Evolutionary conservation across 2,797 vertebrate species (phyloP), one percentile per base, ranked within the genome.

Genomic region (Erithacus rubecula): DNA sequence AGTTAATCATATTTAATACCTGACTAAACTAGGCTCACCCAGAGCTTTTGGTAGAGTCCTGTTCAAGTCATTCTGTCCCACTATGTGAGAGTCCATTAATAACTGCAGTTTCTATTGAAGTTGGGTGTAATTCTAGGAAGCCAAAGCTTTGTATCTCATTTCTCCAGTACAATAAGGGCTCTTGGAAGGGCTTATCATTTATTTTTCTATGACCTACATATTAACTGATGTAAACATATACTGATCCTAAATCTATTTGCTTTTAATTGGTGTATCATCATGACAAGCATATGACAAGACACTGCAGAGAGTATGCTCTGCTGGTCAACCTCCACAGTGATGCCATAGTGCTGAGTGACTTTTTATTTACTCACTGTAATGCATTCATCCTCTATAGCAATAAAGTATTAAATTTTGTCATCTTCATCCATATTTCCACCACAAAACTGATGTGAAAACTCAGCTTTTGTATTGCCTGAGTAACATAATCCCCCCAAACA

Each of bases 1-100:
- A 95, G 81, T 85, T 94, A 87, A 90, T 94, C 43, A 79, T 44
- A 72, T 93, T 93, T 84, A 65, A 90, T 83, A 87, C 49, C 53
- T 84, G 78, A 74, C 83, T 95, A 47, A 94, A 90, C 71, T 53
- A 29, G 60, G 58, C 75, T 93, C 68, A 85, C 68, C 34, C 64
- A 71, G 75, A 94, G 82, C 39, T 95, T 90, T 89, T 32, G 65
- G 53, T 51, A 44, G 71, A 89, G 34, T 75, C 46, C 81, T 80
- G 58, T 62, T 84, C 75, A 70, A 83, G 49, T 62, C 32, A 46
- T 85, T 92, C 67, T 87, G 22, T 74, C 60, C 24, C 58, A 19
- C 85, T 90, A 60, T 1, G 3, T 41, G 68, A 95, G 6, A 92
- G 20, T 26, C 18, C 75, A 49, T 53, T 82, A 85, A 47, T 53